Base-by-base conservation (phyloP, 2,888 invertebrate genomes). In the Zhuqinia jingwanae region DNA sequence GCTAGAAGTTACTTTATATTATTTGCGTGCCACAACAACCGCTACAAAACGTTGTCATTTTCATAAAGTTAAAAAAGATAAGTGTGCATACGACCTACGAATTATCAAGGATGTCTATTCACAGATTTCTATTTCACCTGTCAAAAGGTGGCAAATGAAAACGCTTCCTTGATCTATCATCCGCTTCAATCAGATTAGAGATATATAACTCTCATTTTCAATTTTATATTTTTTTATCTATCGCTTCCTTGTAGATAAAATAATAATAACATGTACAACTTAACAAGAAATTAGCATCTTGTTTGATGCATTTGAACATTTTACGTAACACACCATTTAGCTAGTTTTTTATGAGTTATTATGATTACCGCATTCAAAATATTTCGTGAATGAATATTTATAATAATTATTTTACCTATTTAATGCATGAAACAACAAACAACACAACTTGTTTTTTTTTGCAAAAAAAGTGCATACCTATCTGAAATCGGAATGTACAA, bases 91-190 rank as follows among this genome's bases (percentile, higher is more conserved):
- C n/a, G n/a, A n/a, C n/a, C n/a, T n/a, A n/a, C n/a, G n/a, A n/a
- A n/a, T n/a, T n/a, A n/a, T n/a, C n/a, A n/a, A n/a, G n/a, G n/a
- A n/a, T n/a, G n/a, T n/a, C n/a, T n/a, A 63, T 63, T 63, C 1
- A 8, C 1, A 27, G 27, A 30, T 63, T 63, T 63, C 27, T 63
- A 63, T 63, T 63, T 63, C 30, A n/a, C 30, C 30, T 60, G 25
- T 25, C 58, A 60, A 25, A 60, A 60, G n/a, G n/a, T 11, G 8
- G 22, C 10, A 13, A 20, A 42, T 1, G 42, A 65, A n/a, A 63
- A 65, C 42, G 65, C 42, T 65, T 65, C 65, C 65, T 65, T 65
- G 63, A 63, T 30, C 60, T 63, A 30, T 58, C n/a, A n/a, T n/a
- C n/a, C n/a, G n/a, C n/a, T 42, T 42, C 63, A 10, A 20, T n/a